Percentiles rank a stretch among this genome's conserved stretches.
phyloP scores from a whole-genome alignment of 2,113 vertebrate species.

The Chunga burmeisteri region DNA sequence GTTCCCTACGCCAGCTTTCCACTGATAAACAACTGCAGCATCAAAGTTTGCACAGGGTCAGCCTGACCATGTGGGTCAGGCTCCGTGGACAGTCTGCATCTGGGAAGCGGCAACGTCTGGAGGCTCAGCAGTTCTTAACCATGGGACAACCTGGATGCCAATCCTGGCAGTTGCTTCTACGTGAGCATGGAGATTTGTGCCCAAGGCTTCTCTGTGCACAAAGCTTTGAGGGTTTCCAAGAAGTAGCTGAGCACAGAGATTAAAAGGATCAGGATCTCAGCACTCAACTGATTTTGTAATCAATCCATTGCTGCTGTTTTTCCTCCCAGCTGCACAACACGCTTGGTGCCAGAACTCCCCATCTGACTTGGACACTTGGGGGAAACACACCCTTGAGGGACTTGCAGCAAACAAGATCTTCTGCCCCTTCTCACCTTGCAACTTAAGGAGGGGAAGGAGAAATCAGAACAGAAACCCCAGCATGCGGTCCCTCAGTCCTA shows the following conservation, averaged over 20 bases:
- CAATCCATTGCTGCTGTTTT: background rate
- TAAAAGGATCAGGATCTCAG: slow-evolving; percentile 11
- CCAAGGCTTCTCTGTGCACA: background rate
- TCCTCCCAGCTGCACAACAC: background rate
- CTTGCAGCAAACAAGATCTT: background rate
- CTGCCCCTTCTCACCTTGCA: background rate
- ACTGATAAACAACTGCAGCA: background rate
- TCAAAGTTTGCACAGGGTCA: background rate
- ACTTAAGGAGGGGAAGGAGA: background rate
- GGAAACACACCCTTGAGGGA: background rate
- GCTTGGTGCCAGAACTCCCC: background rate
- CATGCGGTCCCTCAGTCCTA: slow-evolving; percentile 30
- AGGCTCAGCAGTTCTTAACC: background rate
- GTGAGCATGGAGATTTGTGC: background rate
- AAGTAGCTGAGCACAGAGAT: background rate
- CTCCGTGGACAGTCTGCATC: background rate
- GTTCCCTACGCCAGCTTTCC: background rate
- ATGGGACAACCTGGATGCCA: background rate
- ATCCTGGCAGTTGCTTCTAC: background rate
- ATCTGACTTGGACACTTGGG: background rate
- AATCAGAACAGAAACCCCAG: background rate
- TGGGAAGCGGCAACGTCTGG: background rate
- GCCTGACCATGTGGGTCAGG: background rate
- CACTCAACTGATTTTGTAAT: background rate
- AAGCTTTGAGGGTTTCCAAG: slow-evolving; percentile 4